Evolutionary conservation across 2,797 vertebrate genomes (phyloP).

Genomic region (Acanthopagrus latus): DNA sequence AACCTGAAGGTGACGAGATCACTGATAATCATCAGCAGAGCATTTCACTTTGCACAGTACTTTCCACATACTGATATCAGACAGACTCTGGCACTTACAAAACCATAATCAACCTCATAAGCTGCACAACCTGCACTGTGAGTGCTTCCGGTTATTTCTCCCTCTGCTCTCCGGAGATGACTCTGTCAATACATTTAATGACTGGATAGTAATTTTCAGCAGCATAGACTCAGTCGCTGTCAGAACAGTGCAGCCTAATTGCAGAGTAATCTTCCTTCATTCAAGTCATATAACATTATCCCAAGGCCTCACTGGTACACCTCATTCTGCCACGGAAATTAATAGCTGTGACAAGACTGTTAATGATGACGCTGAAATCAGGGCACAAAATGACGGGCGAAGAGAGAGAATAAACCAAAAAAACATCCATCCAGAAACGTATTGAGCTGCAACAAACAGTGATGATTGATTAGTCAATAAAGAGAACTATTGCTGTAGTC

Average conservation of each 20-base stretch:
- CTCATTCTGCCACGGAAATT: constrained; percentile 12
- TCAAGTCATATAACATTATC: constrained; percentile 39
- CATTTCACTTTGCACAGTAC: neutral
- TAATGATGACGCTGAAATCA: constrained; percentile 36
- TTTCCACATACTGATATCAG: constrained; percentile 16
- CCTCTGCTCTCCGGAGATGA: constrained; percentile 24
- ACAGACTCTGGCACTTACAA: neutral
- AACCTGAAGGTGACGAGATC: constrained; percentile 5
- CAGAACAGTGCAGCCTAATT: constrained; percentile 19
- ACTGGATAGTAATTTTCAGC: constrained; percentile 40
- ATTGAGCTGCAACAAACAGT: no score
- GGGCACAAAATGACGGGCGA: neutral
- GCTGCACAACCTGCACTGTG: neutral
- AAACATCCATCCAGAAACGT: neutral
- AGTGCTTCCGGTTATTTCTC: constrained; percentile 13
- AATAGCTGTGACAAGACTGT: constrained; percentile 24
- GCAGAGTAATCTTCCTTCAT: constrained; percentile 36
- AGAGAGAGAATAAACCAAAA: neutral
- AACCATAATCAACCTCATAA: constrained; percentile 12
- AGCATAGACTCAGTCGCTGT: constrained; percentile 8
- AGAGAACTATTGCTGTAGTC: no score
- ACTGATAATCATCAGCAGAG: neutral
- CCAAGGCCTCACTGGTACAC: constrained; percentile 6
- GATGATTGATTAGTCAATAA: no score
- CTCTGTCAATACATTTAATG: constrained; percentile 42